Evolutionary conservation across 2,888 invertebrate species (phyloP).

Genomic region (Cephonodes hylas): DNA sequence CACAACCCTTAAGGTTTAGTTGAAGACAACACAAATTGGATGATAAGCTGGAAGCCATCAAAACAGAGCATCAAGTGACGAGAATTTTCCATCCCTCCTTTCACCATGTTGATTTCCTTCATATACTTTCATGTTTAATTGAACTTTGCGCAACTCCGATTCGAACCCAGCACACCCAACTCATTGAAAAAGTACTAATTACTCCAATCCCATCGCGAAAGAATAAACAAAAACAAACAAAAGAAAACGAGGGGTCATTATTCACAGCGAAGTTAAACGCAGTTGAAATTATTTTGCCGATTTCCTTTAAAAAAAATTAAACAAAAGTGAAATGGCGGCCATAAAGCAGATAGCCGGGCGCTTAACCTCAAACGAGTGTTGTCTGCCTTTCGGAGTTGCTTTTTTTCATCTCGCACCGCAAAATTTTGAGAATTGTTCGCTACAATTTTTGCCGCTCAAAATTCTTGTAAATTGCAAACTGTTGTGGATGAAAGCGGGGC

Average conservation of each 20-base stretch:
- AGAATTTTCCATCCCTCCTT: too few species aligned
- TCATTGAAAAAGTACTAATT: background rate
- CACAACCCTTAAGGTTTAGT: too few species aligned
- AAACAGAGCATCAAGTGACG: too few species aligned
- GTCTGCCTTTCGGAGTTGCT: background rate
- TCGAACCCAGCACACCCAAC: too few species aligned
- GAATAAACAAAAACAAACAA: background rate
- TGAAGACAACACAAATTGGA: too few species aligned
- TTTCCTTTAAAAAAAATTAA: background rate
- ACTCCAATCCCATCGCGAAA: too few species aligned
- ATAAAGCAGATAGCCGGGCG: constrained; percentile 1
- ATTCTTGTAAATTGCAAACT: background rate
- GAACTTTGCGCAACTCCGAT: too few species aligned
- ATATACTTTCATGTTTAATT: too few species aligned
- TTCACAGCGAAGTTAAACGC: background rate
- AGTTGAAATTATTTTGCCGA: background rate
- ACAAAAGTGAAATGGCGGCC: constrained; percentile 2
- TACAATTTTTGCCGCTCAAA: background rate
- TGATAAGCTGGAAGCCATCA: too few species aligned
- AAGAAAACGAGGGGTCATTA: background rate
- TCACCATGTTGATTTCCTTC: too few species aligned
- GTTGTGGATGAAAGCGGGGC: background rate
- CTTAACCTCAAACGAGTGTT: background rate
- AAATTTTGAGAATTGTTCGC: background rate
- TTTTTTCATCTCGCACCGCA: background rate